These are phyloP conservation scores for Enteromius afrohamiltoni DNA, from an alignment of 2,797 vertebrate species.

Conservation along the genomic window DNA sequence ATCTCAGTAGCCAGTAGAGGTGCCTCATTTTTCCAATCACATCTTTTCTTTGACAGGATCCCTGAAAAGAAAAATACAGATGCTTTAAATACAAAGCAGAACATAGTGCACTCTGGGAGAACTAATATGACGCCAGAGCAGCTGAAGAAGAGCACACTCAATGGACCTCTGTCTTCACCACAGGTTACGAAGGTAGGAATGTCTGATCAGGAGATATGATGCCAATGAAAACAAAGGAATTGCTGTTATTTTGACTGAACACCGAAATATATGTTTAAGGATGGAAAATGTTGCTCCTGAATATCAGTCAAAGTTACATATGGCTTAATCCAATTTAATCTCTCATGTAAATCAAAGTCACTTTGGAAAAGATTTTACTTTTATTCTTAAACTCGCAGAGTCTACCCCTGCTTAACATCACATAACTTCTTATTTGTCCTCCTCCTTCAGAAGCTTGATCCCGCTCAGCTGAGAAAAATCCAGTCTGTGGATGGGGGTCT, in stretches of 20 bases:
- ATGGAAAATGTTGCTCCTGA: not conserved
- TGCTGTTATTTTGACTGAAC: not conserved
- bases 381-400: too few species aligned
- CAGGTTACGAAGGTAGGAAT: constrained; percentile 79
- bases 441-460: constrained; percentile 78
- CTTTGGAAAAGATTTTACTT: not conserved
- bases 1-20: not conserved
- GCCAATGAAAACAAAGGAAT: not conserved
- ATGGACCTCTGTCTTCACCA: constrained; percentile 77
- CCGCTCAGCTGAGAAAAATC: constrained; percentile 76
- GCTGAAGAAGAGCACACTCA: constrained; percentile 77
- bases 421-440: not conserved
- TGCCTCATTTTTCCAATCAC: not conserved
- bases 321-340: not conserved
- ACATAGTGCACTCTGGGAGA: constrained; percentile 70
- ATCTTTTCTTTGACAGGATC: constrained; percentile 73
- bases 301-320: too few species aligned
- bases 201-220: not conserved
- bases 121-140: constrained; percentile 72
- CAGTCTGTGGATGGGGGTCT: constrained; percentile 81
- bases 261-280: not conserved
- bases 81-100: constrained; percentile 73
- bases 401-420: not conserved
- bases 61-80: constrained; percentile 85
- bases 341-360: not conserved